These are phyloP conservation scores for Melanotus villosus DNA, from an alignment of 2,888 invertebrate species.

Conservation along the genomic window DNA sequence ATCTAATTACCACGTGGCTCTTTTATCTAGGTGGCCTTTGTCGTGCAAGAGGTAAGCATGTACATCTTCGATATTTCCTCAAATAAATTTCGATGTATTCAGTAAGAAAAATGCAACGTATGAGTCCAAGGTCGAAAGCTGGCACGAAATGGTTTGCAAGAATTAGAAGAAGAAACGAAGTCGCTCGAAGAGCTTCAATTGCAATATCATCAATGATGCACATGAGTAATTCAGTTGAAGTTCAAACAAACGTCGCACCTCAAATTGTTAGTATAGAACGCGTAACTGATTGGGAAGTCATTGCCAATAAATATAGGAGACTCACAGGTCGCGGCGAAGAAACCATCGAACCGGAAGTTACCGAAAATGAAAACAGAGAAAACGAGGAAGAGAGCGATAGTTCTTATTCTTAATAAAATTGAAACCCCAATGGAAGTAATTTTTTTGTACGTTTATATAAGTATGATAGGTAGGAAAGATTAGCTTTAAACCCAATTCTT, in stretches of 20 bases:
- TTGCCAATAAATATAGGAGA: constrained; percentile 89
- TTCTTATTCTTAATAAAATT: too few relatives aligned
- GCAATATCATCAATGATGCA: constrained; percentile 85
- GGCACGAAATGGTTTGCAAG: constrained; percentile 93
- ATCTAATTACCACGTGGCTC: constrained; percentile 95
- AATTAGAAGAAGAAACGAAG: constrained; percentile 81
- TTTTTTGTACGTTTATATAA: too few relatives aligned
- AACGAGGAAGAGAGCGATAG: constrained; percentile 59
- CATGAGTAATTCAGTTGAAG: constrained; percentile 86
- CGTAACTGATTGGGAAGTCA: constrained; percentile 92
- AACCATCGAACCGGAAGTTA: background rate
- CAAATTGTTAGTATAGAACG: constrained; percentile 85
- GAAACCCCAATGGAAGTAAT: too few relatives aligned
- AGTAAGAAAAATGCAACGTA: constrained; percentile 77
- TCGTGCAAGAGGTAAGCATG: constrained; percentile 70
- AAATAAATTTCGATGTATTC: background rate
- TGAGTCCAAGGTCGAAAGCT: constrained; percentile 88
- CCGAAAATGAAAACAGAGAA: constrained; percentile 68
- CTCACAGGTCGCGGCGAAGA: constrained; percentile 71
- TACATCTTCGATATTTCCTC: background rate
- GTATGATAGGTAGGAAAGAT: background rate
- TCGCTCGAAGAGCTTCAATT: constrained; percentile 84
- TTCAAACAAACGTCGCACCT: constrained; percentile 79
- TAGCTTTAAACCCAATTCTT: too few relatives aligned
- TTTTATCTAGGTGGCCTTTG: constrained; percentile 87